Evolutionary conservation across 2,113 vertebrate species (phyloP).

Genomic region (Mandrillus leucophaeus): DNA sequence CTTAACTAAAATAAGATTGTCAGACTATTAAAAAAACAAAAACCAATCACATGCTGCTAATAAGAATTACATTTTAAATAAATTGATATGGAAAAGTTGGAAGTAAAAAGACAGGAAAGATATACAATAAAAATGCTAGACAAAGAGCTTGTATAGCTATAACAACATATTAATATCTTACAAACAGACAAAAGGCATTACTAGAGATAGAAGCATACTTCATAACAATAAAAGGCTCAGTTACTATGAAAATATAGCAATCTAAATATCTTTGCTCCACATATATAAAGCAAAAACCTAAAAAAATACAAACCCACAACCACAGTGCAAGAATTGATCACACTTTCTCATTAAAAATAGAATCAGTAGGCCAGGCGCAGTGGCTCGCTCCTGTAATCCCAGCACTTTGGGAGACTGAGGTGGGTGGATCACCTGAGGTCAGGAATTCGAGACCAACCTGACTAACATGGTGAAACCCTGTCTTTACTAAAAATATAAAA

Average conservation of each 20-base stretch:
- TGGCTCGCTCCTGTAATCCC: too few species aligned
- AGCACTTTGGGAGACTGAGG: too few species aligned
- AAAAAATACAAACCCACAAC: neutral
- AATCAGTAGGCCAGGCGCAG: neutral
- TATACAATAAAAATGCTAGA: neutral
- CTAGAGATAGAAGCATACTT: neutral
- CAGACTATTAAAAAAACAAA: neutral
- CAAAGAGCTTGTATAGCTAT: neutral
- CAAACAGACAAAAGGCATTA: neutral
- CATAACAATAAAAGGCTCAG: conserved; percentile 1
- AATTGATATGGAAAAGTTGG: neutral
- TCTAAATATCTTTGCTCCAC: neutral
- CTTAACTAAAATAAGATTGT: neutral
- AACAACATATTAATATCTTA: neutral
- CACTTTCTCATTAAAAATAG: conserved; percentile 28
- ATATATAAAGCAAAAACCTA: neutral
- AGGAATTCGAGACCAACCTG: too few species aligned
- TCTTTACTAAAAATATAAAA: too few species aligned
- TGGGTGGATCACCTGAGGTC: too few species aligned
- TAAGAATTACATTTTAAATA: neutral
- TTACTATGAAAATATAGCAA: neutral
- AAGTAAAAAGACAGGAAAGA: neutral
- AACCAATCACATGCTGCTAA: neutral
- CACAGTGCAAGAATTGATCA: neutral
- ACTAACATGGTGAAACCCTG: too few species aligned